A percentile compares a stretch with the other conserved stretches of the same genome.
Evolutionary conservation across 1,140 invertebrate genomes (phyloP).

Genomic region (Diploscapter pachys): DNA sequence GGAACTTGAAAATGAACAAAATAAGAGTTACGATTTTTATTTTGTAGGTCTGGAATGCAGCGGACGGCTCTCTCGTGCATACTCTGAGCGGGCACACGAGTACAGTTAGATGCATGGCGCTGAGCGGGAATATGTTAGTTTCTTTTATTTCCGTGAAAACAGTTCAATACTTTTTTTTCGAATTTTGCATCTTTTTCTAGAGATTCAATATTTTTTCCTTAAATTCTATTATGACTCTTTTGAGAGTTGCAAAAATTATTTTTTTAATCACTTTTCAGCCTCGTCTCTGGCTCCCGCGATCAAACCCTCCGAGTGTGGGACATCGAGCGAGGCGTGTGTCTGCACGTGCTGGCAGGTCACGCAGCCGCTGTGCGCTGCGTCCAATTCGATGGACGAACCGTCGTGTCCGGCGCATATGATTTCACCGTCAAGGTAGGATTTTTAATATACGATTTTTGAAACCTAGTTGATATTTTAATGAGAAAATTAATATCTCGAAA

Average conservation of each 20-base stretch:
- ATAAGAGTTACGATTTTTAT: too few species aligned
- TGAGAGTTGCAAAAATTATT: slow-evolving; percentile 17
- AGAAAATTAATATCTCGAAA: too few species aligned
- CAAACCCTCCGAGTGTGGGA: slow-evolving; percentile 93
- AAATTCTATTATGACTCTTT: background rate
- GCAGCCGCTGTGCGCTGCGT: slow-evolving; percentile 95
- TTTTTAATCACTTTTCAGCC: slow-evolving; percentile 58
- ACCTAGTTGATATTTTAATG: too few species aligned
- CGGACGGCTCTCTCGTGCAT: slow-evolving; percentile 72
- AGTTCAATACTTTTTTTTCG: too few species aligned
- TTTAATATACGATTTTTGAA: too few species aligned
- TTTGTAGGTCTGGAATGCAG: slow-evolving; percentile 58
- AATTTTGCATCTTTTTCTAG: too few species aligned
- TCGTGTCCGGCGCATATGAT: slow-evolving; percentile 96
- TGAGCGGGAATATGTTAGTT: slow-evolving; percentile 61
- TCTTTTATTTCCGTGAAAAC: background rate
- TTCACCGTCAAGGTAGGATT: slow-evolving; percentile 78
- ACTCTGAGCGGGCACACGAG: slow-evolving; percentile 94
- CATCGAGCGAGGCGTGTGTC: slow-evolving; percentile 81
- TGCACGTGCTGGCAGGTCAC: slow-evolving; percentile 89
- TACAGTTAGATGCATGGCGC: slow-evolving; percentile 95
- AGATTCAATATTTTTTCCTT: too few species aligned
- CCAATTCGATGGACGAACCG: slow-evolving; percentile 90
- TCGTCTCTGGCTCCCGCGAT: slow-evolving; percentile 94
- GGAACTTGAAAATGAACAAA: too few species aligned